Conservation (phyloP, 2,888 invertebrate genomes). For the Azorinus chamasolen region DNA sequence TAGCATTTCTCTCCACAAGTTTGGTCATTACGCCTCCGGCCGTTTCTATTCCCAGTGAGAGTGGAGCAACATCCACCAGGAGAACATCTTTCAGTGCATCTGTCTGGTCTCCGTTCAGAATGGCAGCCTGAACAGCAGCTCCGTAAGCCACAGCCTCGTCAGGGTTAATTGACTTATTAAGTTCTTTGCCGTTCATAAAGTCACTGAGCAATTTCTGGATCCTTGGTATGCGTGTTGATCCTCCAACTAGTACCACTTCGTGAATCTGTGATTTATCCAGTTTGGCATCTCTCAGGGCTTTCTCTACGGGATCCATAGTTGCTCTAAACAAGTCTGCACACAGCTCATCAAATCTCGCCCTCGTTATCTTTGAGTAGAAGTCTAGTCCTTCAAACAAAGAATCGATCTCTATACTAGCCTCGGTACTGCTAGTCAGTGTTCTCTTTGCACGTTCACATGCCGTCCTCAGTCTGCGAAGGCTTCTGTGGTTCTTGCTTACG, state of each 20-base stretch:
- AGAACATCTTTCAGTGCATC: constrained; percentile 93
- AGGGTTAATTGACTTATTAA: constrained; percentile 91
- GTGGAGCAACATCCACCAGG: constrained; percentile 89
- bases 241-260: constrained; percentile 94
- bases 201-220: constrained; percentile 83
- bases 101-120: constrained; percentile 91
- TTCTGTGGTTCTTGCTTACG: constrained; percentile 74
- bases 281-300: constrained; percentile 92
- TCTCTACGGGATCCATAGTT: constrained; percentile 92
- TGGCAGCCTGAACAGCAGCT: constrained; percentile 83
- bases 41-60: constrained; percentile 89
- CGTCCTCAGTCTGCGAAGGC: constrained; percentile 80
- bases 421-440: constrained; percentile 78
- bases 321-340: constrained; percentile 87
- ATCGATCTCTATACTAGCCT: constrained; percentile 83
- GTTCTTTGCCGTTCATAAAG: constrained; percentile 80
- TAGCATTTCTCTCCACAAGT: constrained; percentile 78
- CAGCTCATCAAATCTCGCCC: constrained; percentile 83
- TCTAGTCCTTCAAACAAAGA: constrained; percentile 81
- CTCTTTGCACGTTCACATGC: constrained; percentile 84
- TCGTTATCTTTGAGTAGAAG: constrained; percentile 81
- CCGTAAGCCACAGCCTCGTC: constrained; percentile 97
- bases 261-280: constrained; percentile 92
- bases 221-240: constrained; percentile 83
- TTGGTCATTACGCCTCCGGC: constrained; percentile 84